These are phyloP conservation scores for Myoxocephalus aenaeus DNA, from an alignment of 2,797 vertebrate species.

Conservation along the genomic window DNA sequence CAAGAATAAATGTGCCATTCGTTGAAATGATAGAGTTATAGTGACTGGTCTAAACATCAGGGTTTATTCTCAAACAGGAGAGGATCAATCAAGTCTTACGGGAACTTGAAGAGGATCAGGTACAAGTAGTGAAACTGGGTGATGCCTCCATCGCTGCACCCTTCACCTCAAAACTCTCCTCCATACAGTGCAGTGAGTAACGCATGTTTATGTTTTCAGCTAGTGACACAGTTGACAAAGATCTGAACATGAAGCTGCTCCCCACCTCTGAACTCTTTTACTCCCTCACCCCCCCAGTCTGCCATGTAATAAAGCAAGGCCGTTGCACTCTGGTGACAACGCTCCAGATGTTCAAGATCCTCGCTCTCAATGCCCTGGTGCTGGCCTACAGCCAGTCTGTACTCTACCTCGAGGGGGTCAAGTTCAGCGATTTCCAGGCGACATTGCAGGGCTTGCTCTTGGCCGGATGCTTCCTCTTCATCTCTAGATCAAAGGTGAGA, in stretches of 20 bases:
- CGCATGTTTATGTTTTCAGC: background rate
- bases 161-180: slow-evolving; percentile 98
- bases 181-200: slow-evolving; percentile 98
- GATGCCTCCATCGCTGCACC: slow-evolving; percentile 98
- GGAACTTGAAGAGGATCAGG: slow-evolving; percentile 95
- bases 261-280: slow-evolving; percentile 12
- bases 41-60: slow-evolving; percentile 28
- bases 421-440: slow-evolving; percentile 98
- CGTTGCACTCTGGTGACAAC: slow-evolving; percentile 97
- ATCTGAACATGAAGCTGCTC: background rate
- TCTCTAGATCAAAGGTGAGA: slow-evolving; percentile 95
- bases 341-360: slow-evolving; percentile 98
- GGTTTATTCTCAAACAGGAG: slow-evolving; percentile 83
- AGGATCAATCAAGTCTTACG: slow-evolving; percentile 93
- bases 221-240: slow-evolving; percentile 1
- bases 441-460: slow-evolving; percentile 95
- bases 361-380: slow-evolving; percentile 96
- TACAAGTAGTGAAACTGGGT: slow-evolving; percentile 95
- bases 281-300: slow-evolving; percentile 81
- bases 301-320: slow-evolving; percentile 98
- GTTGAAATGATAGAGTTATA: background rate
- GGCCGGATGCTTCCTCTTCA: slow-evolving; percentile 98
- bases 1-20: background rate
- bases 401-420: slow-evolving; percentile 96
- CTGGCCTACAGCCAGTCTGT: slow-evolving; percentile 98